Percentiles rank a stretch among this genome's conserved stretches.
phyloP scores from a whole-genome alignment of 2,113 vertebrate species.

The Callaeas wilsoni region DNA sequence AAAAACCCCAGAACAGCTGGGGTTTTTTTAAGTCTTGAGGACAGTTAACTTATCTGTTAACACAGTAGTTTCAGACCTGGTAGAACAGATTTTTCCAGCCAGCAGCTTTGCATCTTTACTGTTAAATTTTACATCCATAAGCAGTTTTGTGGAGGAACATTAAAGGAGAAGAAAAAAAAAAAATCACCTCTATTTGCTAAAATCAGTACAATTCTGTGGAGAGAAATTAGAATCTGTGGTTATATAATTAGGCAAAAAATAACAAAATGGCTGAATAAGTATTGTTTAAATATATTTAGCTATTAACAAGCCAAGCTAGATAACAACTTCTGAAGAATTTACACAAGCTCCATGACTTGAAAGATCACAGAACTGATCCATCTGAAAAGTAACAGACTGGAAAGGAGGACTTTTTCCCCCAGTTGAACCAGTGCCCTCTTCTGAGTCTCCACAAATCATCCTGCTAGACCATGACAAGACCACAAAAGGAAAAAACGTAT shows the following conservation, averaged over 20 bases:
- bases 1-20: neutral
- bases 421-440: neutral
- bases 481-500: neutral
- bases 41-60: neutral
- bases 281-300: neutral
- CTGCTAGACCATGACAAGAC: neutral
- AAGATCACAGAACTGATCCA: neutral
- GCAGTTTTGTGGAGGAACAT: neutral
- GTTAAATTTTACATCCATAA: neutral
- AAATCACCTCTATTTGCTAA: neutral
- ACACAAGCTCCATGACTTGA: neutral
- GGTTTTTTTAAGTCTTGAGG: too few relatives aligned
- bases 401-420: neutral
- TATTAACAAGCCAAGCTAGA: neutral
- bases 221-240: neutral
- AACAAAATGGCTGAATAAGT: neutral
- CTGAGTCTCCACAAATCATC: neutral
- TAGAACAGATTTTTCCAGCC: neutral
- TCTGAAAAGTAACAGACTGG: neutral
- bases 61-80: neutral
- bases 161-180: neutral
- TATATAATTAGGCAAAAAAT: neutral
- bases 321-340: neutral
- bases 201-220: neutral
- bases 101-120: neutral